Percentiles rank a stretch among this genome's conserved stretches.
phyloP scores from a whole-genome alignment of 2,888 invertebrate genomes.

The Ochropacha duplaris region DNA sequence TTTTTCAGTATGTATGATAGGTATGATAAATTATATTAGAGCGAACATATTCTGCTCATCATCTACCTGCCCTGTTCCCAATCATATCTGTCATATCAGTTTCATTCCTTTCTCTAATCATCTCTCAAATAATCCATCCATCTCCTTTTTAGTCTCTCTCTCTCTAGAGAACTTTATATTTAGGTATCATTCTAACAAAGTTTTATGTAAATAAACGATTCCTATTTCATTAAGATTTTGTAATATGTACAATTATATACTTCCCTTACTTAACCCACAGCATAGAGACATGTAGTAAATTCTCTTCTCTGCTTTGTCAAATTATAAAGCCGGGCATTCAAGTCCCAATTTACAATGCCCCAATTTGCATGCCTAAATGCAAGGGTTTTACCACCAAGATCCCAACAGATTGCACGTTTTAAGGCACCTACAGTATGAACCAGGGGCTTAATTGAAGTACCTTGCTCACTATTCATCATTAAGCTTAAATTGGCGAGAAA shows the following conservation, averaged over 20 bases:
- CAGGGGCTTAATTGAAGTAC: not conserved
- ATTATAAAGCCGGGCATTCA: conserved; percentile 1
- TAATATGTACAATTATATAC: not conserved
- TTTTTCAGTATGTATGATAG: too few species aligned
- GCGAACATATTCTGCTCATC: too few species aligned
- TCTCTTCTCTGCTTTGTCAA: not conserved
- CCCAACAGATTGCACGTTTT: not conserved
- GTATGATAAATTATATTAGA: too few species aligned
- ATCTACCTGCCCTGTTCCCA: too few species aligned
- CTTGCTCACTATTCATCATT: not conserved
- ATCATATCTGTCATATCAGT: too few species aligned
- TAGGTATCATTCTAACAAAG: too few species aligned
- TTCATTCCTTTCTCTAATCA: too few species aligned
- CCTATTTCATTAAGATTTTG: too few species aligned
- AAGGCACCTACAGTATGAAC: not conserved
- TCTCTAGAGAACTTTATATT: too few species aligned
- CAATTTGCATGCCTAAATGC: conserved; percentile 1
- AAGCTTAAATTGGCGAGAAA: not conserved
- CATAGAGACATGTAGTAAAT: not conserved
- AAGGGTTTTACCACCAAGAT: not conserved
- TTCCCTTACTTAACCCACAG: not conserved
- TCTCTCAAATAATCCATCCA: too few species aligned
- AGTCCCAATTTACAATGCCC: not conserved
- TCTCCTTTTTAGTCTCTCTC: too few species aligned
- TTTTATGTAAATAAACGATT: too few species aligned